These are phyloP conservation scores for Campodea augens DNA, from an alignment of 1,140 invertebrate genomes.

Conservation along the genomic window DNA sequence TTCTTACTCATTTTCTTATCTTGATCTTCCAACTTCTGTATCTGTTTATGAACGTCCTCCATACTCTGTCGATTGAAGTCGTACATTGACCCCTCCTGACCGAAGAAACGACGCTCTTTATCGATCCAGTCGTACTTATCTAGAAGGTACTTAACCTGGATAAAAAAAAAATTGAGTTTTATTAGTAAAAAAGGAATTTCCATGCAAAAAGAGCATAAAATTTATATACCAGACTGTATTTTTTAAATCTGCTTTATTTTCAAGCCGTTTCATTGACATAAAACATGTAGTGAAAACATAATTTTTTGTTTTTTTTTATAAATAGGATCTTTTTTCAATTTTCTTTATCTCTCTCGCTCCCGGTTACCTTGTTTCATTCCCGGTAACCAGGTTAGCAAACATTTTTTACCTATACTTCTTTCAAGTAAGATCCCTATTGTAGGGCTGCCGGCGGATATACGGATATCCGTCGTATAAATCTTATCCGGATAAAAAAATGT, in stretches of 20 bases:
- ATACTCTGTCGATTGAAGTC: conserved; percentile 35
- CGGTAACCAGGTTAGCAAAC: too few relatives aligned
- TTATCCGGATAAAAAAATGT: too few relatives aligned
- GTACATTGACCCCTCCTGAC: conserved; percentile 36
- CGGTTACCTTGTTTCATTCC: too few relatives aligned
- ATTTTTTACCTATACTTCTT: too few relatives aligned
- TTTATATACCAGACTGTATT: conserved; percentile 28
- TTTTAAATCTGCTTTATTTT: conserved; percentile 16
- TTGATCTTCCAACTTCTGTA: conserved; percentile 39
- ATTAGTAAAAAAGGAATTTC: not conserved
- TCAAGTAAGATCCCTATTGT: too few relatives aligned
- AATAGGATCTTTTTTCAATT: too few relatives aligned
- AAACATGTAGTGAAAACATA: too few relatives aligned
- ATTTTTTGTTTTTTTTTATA: too few relatives aligned
- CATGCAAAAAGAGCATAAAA: not conserved
- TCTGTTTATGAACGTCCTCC: conserved; percentile 33
- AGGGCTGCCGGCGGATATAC: too few relatives aligned
- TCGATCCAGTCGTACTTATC: conserved; percentile 54
- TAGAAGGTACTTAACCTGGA: conserved; percentile 29
- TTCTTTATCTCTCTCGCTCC: too few relatives aligned
- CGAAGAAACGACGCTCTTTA: conserved; percentile 59
- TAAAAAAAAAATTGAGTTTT: conserved; percentile 4
- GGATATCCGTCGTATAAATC: too few relatives aligned
- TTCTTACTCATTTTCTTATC: conserved; percentile 53
- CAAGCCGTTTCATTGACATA: not conserved